A percentile compares a stretch with the other conserved stretches of the same genome.
These are phyloP conservation scores for Chloroclystis v-ata DNA, from an alignment of 2,888 invertebrate genomes.

Conservation along the genomic window DNA sequence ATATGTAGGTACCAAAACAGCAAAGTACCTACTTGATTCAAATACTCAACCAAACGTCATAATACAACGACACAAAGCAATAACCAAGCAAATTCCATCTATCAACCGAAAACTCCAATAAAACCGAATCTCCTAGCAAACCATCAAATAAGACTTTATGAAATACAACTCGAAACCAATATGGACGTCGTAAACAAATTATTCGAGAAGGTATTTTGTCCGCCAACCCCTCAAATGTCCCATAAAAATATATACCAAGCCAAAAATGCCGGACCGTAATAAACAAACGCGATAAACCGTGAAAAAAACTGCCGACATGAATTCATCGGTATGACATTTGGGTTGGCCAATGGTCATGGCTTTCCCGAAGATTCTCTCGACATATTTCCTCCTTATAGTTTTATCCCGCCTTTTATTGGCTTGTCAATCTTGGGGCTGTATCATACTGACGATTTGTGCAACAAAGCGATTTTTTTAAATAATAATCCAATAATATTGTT, in stretches of 20 bases:
- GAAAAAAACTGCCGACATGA: slow-evolving; percentile 74
- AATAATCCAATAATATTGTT: no score
- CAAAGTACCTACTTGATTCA: no score
- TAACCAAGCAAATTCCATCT: slow-evolving; percentile 7
- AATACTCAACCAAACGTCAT: no score
- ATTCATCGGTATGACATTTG: slow-evolving; percentile 78
- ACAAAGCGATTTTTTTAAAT: no score
- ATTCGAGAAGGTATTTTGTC: slow-evolving; percentile 52
- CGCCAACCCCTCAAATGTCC: slow-evolving; percentile 51
- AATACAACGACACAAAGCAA: slow-evolving; percentile 10
- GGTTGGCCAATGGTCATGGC: slow-evolving; percentile 67
- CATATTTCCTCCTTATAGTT: slow-evolving; percentile 75
- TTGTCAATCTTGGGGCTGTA: slow-evolving; percentile 74
- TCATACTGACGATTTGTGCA: no score
- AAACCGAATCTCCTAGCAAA: slow-evolving; percentile 14
- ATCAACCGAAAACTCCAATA: slow-evolving; percentile 17
- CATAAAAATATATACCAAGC: slow-evolving; percentile 54
- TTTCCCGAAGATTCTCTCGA: slow-evolving; percentile 45
- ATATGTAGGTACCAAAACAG: no score
- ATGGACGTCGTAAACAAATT: slow-evolving; percentile 71
- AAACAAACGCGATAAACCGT: slow-evolving; percentile 74
- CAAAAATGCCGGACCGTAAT: slow-evolving; percentile 68
- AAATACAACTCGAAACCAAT: slow-evolving; percentile 58
- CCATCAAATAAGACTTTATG: slow-evolving; percentile 36
- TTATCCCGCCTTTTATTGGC: slow-evolving; percentile 74